Evolutionary conservation across 2,797 vertebrate species (phyloP).

Genomic region (Erithacus rubecula): DNA sequence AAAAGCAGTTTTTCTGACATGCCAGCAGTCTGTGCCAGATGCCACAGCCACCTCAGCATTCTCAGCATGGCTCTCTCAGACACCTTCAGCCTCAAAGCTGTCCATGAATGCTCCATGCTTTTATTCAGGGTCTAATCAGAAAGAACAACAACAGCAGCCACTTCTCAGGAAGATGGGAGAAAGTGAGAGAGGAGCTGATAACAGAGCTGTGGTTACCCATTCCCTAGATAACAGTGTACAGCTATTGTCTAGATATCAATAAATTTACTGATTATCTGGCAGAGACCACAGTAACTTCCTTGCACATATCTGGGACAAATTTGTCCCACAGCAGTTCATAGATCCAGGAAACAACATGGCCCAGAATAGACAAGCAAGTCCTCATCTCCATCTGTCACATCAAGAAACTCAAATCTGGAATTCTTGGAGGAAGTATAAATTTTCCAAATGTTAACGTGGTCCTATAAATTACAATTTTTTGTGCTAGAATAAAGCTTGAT

Average conservation of each 20-base stretch:
- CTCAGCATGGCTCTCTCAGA: neutral
- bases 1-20: neutral
- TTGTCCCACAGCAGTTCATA: neutral
- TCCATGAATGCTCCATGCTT: fast-evolving
- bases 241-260: neutral
- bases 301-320: neutral
- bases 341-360: neutral
- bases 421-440: neutral
- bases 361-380: neutral
- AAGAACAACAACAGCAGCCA: neutral
- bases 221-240: neutral
- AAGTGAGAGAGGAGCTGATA: neutral
- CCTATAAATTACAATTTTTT: neutral
- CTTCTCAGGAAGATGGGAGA: neutral
- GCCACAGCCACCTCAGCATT: neutral
- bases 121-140: neutral
- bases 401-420: neutral
- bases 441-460: neutral
- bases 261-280: neutral
- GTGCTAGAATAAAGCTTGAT: neutral
- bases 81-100: neutral
- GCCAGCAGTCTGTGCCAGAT: neutral
- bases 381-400: neutral
- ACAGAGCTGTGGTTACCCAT: neutral
- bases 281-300: neutral